A percentile compares a stretch with the other conserved stretches of the same genome.
Evolutionary conservation across 2,888 invertebrate genomes (phyloP).

Genomic region (Epiblema foenella): DNA sequence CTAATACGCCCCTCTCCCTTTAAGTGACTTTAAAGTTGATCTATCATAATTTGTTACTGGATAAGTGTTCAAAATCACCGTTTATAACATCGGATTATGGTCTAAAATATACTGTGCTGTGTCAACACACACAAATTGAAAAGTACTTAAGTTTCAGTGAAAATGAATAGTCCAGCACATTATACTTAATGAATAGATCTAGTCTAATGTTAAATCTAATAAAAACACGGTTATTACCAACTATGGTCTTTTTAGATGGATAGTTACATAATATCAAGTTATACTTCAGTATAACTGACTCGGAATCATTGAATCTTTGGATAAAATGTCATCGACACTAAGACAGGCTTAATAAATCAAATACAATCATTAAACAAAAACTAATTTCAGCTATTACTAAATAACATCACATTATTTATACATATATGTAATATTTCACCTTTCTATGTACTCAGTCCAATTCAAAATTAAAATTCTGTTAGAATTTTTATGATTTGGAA

Average conservation of each 20-base stretch:
- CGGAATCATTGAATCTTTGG: conserved; percentile 58
- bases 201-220: conserved; percentile 51
- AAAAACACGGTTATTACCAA: conserved; percentile 43
- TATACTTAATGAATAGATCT: conserved; percentile 61
- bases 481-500: conserved; percentile 26
- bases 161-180: conserved; percentile 41
- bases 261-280: conserved; percentile 47
- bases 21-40: conserved; percentile 16
- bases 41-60: conserved; percentile 22
- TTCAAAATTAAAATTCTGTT: conserved; percentile 22
- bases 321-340: conserved; percentile 58
- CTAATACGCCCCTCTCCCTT: conserved; percentile 22
- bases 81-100: background rate
- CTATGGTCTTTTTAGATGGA: conserved; percentile 42
- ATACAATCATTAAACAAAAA: conserved; percentile 35
- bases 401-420: conserved; percentile 52
- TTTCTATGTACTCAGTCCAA: conserved; percentile 31
- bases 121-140: background rate
- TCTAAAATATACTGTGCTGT: background rate
- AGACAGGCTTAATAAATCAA: conserved; percentile 45
- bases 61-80: conserved; percentile 17
- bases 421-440: conserved; percentile 40
- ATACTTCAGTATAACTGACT: conserved; percentile 56
- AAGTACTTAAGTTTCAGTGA: background rate
- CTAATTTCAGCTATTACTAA: conserved; percentile 41